Percentiles rank a stretch among this genome's conserved stretches.
Evolutionary conservation across 2,888 invertebrate species (phyloP).

Genomic region (Eudasyphora cyanicolor): DNA sequence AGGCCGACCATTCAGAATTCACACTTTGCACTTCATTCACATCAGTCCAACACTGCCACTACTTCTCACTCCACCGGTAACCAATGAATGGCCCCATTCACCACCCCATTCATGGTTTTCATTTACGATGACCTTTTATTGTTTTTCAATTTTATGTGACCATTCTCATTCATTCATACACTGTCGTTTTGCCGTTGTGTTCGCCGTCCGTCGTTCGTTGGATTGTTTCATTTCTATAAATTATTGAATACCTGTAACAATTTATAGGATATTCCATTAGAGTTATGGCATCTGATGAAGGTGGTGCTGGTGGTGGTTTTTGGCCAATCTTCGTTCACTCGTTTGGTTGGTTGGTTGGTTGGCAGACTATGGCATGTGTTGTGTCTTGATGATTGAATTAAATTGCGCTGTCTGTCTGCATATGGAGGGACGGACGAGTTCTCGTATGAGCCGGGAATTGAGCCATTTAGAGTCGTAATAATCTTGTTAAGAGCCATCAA

Average conservation of each 20-base stretch:
- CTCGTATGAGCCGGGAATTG: not conserved
- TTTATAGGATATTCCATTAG: conserved; percentile 75
- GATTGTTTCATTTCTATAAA: conserved; percentile 57
- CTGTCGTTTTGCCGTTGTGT: not conserved
- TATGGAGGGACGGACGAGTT: not conserved
- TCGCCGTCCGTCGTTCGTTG: not conserved
- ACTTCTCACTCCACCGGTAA: not conserved
- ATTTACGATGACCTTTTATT: conserved; percentile 5
- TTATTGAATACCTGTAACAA: conserved; percentile 72
- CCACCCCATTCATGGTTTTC: conserved; percentile 26
- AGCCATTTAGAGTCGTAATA: conserved; percentile 18
- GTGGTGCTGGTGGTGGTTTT: conserved; percentile 21
- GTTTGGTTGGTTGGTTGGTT: too few species aligned
- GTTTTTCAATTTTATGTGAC: conserved; percentile 53
- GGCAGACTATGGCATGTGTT: not conserved
- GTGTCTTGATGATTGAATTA: conserved; percentile 36
- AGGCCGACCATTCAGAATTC: conserved; percentile 16
- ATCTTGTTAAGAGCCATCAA: conserved; percentile 34
- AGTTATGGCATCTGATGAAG: conserved; percentile 70
- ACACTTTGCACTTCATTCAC: conserved; percentile 16
- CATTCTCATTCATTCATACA: conserved; percentile 28
- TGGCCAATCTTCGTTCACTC: conserved; percentile 10
- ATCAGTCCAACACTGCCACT: not conserved
- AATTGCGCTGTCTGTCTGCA: conserved; percentile 32
- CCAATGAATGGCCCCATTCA: not conserved